Percentiles rank a stretch among this genome's conserved stretches.
These are phyloP conservation scores for Hyposoter dolosus DNA, from an alignment of 2,888 invertebrate species.

Conservation along the genomic window DNA sequence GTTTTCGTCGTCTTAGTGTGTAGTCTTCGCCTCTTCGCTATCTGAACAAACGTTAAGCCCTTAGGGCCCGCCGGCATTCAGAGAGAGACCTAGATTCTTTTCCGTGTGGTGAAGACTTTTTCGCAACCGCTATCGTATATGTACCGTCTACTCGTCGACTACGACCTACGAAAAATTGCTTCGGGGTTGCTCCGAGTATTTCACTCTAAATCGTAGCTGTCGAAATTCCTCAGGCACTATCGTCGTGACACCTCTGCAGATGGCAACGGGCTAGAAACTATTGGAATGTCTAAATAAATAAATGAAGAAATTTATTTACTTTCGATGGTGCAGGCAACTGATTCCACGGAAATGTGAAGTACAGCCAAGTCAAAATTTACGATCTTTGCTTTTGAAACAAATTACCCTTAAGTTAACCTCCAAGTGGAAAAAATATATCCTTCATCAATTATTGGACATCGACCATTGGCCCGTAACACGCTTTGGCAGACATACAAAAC, in stretches of 20 bases:
- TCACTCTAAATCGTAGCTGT: constrained; percentile 46
- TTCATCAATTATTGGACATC: neutral
- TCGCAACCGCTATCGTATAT: constrained; percentile 36
- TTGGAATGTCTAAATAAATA: constrained; percentile 6
- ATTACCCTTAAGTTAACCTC: neutral
- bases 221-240: constrained; percentile 46
- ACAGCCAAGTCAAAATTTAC: neutral
- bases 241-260: neutral
- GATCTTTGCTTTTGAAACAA: neutral
- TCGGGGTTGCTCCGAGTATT: constrained; percentile 24
- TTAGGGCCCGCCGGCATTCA: constrained; percentile 48
- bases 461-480: neutral
- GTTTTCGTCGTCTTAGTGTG: constrained; percentile 50
- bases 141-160: constrained; percentile 22
- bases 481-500: neutral
- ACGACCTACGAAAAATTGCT: constrained; percentile 30
- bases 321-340: neutral
- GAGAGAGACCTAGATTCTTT: constrained; percentile 38
- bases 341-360: neutral
- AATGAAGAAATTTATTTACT: constrained; percentile 12
- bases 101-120: constrained; percentile 23
- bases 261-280: neutral
- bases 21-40: constrained; percentile 33
- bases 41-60: constrained; percentile 61
- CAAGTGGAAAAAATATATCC: neutral